Evolutionary conservation across 2,113 vertebrate genomes (phyloP), one percentile per base, ranked within the genome.

Genomic region (Amblyornis subalaris): DNA sequence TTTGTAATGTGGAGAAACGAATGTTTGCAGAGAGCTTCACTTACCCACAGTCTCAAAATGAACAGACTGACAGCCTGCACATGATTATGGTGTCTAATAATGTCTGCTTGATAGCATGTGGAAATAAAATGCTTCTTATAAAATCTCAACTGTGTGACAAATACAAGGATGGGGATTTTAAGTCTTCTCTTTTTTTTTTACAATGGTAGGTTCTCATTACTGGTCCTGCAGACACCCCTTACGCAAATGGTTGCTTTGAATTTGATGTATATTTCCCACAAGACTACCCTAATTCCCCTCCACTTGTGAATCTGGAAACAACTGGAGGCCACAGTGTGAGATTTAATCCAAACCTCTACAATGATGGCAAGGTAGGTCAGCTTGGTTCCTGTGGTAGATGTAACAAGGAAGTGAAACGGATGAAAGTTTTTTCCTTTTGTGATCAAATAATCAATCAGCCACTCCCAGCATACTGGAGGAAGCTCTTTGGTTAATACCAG

Each of bases 341-440:
- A 94, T 99, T 99, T 96, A 99, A 99, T 97, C 99, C 99, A 83
- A 99, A 99, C 96, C 99, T 99, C 96, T 99, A 99, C 97, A 99
- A 99, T 29, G 99, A 99, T 76, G 99, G 99, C 97, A 99, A 99
- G 98, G 99, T 99, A 94, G 36, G 93, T 58, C 38, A 70, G 6
- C 35, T 93, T 92, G 36, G 36, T 47, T 82, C 61, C 77, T 62
- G 62, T 61, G 54, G 53, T 3, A 50, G 28, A 12, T 50, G 3
- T 76, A 19, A 64, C 22, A 64, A 51, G 28, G 28, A 86, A 58
- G 26, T 50, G 72, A 62, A 88, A 72, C 1, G 0, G 24, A n/a
- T 51, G 16, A 31, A 51, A 55, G 17, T 4, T 35, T 12, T 48
- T 48, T 35, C 10, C 19, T 75, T 73, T 58, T 35, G 24, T 35